Conservation (phyloP, 2,888 invertebrate genomes). For the Zonitis immaculata region DNA sequence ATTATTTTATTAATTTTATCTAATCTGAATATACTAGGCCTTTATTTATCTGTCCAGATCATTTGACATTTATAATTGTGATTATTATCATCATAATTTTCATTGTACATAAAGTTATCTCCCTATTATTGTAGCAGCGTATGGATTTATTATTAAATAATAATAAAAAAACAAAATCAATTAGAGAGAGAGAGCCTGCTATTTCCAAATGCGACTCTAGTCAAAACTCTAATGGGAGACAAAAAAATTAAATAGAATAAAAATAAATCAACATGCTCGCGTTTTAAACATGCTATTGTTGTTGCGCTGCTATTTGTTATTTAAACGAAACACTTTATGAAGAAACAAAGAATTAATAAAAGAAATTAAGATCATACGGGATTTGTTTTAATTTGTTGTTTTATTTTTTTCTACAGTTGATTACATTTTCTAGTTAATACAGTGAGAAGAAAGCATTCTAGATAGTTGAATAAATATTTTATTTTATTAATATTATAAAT, state of each 20-base stretch:
- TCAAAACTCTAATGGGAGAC: slow-evolving; percentile 7
- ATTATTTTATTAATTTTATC: not conserved
- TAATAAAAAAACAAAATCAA: not conserved
- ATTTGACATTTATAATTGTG: slow-evolving; percentile 7
- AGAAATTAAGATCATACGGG: not conserved
- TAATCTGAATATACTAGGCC: slow-evolving; percentile 12
- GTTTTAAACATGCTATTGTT: not conserved
- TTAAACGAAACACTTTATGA: not conserved
- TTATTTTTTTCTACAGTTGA: not conserved
- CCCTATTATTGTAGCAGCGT: slow-evolving; percentile 15
- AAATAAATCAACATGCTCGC: not conserved
- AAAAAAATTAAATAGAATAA: not conserved
- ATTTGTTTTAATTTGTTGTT: not conserved
- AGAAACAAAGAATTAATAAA: not conserved
- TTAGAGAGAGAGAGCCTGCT: slow-evolving; percentile 15
- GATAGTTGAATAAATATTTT: slow-evolving; percentile 23
- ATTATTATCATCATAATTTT: not conserved
- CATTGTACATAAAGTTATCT: slow-evolving; percentile 11
- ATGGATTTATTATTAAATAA: not conserved
- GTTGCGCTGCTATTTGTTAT: not conserved
- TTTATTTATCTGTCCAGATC: slow-evolving; percentile 9
- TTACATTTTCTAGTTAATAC: slow-evolving; percentile 15
- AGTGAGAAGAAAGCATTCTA: slow-evolving; percentile 34
- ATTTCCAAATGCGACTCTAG: slow-evolving; percentile 16
- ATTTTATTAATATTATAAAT: slow-evolving; percentile 28